Conservation (phyloP, 2,888 invertebrate genomes). For the Clistopyga incitator region DNA sequence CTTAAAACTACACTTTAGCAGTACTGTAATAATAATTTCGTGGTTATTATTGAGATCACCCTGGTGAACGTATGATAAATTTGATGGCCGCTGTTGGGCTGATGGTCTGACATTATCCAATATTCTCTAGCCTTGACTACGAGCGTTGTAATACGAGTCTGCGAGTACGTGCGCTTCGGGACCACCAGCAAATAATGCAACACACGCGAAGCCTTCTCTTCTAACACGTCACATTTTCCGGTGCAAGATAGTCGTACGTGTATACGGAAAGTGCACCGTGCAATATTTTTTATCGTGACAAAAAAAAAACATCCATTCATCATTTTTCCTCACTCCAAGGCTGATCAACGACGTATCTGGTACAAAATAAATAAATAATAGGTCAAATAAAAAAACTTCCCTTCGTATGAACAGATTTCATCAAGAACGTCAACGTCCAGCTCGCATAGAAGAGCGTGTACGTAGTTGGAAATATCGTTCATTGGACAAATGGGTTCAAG, state of each 20-base stretch:
- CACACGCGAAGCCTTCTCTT: constrained; percentile 23
- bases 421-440: neutral
- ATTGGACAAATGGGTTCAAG: constrained; percentile 30
- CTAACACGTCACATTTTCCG: constrained; percentile 32
- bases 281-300: neutral
- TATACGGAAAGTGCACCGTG: neutral
- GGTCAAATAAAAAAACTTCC: neutral
- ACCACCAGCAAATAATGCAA: constrained; percentile 26
- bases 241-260: constrained; percentile 7
- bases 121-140: constrained; percentile 57
- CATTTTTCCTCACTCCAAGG: neutral
- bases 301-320: neutral
- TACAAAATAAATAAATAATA: neutral
- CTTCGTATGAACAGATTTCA: constrained; percentile 1
- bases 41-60: constrained; percentile 27
- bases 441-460: neutral
- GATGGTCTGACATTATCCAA: constrained; percentile 60
- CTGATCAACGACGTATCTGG: constrained; percentile 4
- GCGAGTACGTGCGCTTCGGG: constrained; percentile 24
- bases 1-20: neutral
- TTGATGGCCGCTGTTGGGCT: constrained; percentile 26
- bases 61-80: constrained; percentile 25
- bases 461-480: neutral
- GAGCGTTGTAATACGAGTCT: constrained; percentile 48
- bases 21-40: constrained; percentile 14